Conservation (phyloP, 2,888 invertebrate species). For the Dorcus hopei region DNA sequence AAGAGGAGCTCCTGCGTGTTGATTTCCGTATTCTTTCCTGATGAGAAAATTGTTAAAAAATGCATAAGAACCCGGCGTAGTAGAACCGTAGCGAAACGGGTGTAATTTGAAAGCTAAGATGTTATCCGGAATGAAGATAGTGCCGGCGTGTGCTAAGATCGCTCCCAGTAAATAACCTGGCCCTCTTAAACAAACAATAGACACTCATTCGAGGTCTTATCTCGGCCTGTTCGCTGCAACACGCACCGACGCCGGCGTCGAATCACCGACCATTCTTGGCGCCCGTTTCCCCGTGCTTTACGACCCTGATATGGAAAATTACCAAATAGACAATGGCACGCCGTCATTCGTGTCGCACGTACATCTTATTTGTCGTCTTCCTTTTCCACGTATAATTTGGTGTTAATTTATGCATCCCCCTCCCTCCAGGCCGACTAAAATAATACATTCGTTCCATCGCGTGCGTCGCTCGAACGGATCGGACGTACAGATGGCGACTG, state of each 20-base stretch:
- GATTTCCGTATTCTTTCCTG: constrained; percentile 6
- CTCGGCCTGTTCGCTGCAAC: constrained; percentile 28
- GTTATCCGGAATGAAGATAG: constrained; percentile 9
- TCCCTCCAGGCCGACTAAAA: constrained; percentile 30
- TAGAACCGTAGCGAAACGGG: constrained; percentile 7
- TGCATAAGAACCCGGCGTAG: constrained; percentile 5
- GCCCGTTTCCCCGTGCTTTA: constrained; percentile 22
- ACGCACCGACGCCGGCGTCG: constrained; percentile 25
- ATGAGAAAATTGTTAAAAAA: constrained; percentile 12
- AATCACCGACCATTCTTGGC: constrained; percentile 19
- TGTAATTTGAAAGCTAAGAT: constrained; percentile 10
- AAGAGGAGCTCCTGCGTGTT: not conserved
- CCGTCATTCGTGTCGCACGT: constrained; percentile 7
- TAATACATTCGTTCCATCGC: not conserved
- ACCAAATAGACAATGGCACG: constrained; percentile 23
- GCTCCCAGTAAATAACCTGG: constrained; percentile 29
- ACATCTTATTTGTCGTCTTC: constrained; percentile 23
- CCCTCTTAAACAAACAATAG: constrained; percentile 38
- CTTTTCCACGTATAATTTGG: constrained; percentile 42
- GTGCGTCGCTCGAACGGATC: constrained; percentile 2
- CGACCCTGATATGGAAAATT: constrained; percentile 30
- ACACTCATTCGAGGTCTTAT: constrained; percentile 33
- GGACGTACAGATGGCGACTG: constrained; percentile 32
- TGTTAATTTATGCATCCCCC: constrained; percentile 43
- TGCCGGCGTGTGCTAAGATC: constrained; percentile 19